Conservation (phyloP, 1,140 invertebrate genomes). For the Neuroterus valhalla region DNA sequence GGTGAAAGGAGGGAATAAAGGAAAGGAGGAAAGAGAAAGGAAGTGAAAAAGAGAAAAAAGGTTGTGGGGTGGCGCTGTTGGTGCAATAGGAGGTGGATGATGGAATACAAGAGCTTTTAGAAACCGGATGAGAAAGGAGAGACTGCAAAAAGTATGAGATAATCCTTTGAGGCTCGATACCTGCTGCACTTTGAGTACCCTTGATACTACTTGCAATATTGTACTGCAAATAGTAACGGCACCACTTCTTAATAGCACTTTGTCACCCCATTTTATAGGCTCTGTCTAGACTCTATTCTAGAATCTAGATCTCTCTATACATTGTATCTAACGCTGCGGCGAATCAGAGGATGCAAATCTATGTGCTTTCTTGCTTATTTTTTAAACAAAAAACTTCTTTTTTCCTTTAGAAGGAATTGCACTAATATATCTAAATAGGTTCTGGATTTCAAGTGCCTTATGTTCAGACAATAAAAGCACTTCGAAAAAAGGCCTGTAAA, state of each 20-base stretch:
- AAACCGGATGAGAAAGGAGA: slow-evolving; percentile 32
- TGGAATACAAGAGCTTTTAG: slow-evolving; percentile 16
- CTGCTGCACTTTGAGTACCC: slow-evolving; percentile 35
- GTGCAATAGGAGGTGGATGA: slow-evolving; percentile 11
- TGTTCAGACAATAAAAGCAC: too few species aligned
- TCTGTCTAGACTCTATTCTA: too few species aligned
- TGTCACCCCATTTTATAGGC: not conserved
- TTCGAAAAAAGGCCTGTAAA: too few species aligned
- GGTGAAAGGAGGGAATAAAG: not conserved
- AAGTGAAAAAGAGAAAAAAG: slow-evolving; percentile 33
- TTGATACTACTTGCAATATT: slow-evolving; percentile 38
- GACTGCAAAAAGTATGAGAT: slow-evolving; percentile 45
- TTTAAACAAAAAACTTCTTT: too few species aligned
- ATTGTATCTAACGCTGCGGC: not conserved
- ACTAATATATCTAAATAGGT: too few species aligned
- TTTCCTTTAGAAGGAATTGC: too few species aligned
- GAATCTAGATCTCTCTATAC: slow-evolving; percentile 1
- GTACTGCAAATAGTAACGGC: slow-evolving; percentile 46
- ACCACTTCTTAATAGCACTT: slow-evolving; percentile 44
- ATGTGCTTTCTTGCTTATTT: too few species aligned
- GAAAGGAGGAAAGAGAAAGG: not conserved
- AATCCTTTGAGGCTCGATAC: slow-evolving; percentile 56
- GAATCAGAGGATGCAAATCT: too few species aligned
- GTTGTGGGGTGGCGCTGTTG: not conserved
- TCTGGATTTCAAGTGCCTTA: too few species aligned